Percentiles rank a stretch among this genome's conserved stretches.
Evolutionary conservation across 92 coral and sea anemone genomes (phyloP).

Genomic region (Umimayanthus chanpuru): DNA sequence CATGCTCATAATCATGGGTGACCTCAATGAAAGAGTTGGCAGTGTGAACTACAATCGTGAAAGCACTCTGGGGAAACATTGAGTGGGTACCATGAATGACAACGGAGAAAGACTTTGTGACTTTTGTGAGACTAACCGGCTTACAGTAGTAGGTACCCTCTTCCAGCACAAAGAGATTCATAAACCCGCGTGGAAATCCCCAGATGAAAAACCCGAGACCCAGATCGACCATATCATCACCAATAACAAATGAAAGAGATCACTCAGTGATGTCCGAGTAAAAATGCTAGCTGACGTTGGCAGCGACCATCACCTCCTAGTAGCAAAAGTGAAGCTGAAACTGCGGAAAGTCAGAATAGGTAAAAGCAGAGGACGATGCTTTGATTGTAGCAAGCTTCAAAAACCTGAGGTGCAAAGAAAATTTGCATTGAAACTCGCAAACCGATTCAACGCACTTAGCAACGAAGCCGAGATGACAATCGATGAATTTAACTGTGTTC

Average conservation of each 20-base stretch:
- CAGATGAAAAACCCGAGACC: slow-evolving; percentile 40
- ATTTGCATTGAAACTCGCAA: background rate
- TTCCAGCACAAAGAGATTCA: slow-evolving; percentile 46
- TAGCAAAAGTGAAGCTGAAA: too few species aligned
- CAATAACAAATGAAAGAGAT: too few species aligned
- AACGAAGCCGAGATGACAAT: background rate
- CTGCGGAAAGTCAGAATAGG: too few species aligned
- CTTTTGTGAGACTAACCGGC: slow-evolving; percentile 30
- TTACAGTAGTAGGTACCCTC: slow-evolving; percentile 47
- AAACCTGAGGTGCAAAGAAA: background rate
- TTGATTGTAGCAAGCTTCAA: too few species aligned
- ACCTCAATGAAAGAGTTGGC: slow-evolving; percentile 35
- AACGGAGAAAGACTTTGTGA: slow-evolving; percentile 33
- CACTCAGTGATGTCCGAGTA: slow-evolving; percentile 12
- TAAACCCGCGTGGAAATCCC: slow-evolving; percentile 45
- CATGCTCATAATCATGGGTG: background rate
- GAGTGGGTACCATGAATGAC: slow-evolving; percentile 30
- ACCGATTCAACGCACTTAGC: background rate
- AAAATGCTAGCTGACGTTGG: background rate
- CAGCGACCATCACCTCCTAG: too few species aligned
- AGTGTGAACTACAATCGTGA: background rate
- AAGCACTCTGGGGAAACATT: slow-evolving; percentile 27
- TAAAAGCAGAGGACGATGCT: too few species aligned
- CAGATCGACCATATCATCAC: too few species aligned
- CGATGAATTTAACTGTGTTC: too few species aligned